Base-by-base conservation (phyloP, 2,888 invertebrate species). In the Fragum fragum region DNA sequence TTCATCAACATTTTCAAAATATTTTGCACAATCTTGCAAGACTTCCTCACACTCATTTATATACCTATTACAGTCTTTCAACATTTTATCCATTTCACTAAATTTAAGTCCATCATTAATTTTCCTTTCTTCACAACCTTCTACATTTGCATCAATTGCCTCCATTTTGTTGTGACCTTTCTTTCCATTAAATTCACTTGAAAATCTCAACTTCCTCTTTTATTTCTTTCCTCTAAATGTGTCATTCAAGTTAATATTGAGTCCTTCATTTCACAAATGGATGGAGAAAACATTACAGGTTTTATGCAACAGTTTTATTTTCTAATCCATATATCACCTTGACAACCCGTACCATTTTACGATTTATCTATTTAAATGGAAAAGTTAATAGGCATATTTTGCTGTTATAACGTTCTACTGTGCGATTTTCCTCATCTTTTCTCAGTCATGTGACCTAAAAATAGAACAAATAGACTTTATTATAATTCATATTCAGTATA, bases 241-340 rank as follows among this genome's bases (percentile, higher is more conserved):
- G 66, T 66, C 66, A 66, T 42, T 21, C 23, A 9, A 66, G 16
- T 32, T 21, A 42, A 42, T 42, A 66, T 32, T 23, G 36, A 14
- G 47, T n/a, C 47, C 47, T 21, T 36, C 66, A 36, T 66, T 66
- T 66, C 42, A 66, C 29, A n/a, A n/a, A 32, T n/a, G 29, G 29
- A 23, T 66, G 21, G 23, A 42, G 36, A 42, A 36, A 26, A 66
- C 0, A 66, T 39, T 42, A 18, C 21, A 39, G n/a, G 21, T 32
- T 32, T 61, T 32, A 32, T 29, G 32, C 32, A 28, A 32, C 18
- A 21, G 7, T 66, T 42, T 32, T 42, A 23, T 66, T 36, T 39
- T 66, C 23, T 66, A 42, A 66, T 39, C 66, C 66, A 66, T 39
- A 66, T 21, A 66, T 66, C 66, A 23, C 66, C 66, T 66, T 23